Base-by-base conservation (phyloP, 2,113 vertebrate genomes). In the Chaenogobius annularis region DNA sequence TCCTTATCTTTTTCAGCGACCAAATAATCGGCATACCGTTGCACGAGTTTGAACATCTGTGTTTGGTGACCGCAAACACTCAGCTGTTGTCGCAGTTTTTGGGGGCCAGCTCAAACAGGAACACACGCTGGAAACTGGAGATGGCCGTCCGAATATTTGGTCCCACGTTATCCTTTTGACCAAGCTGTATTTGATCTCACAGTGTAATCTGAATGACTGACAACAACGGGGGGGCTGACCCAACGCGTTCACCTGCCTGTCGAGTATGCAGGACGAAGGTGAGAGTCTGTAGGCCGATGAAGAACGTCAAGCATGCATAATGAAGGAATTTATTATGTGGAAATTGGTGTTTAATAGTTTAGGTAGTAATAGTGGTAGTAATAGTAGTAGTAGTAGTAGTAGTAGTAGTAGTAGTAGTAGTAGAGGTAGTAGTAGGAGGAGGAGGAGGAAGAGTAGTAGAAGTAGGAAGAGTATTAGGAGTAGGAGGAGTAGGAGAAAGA, bases 11-110 rank as follows among this genome's bases (percentile, higher is more conserved):
- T 72, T 73, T 79, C 68, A 40, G 69, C 37, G 68, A 85, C 83
- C 81, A 82, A 79, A 78, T 78, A 63, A 81, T 79, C 79, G 76
- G 74, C 69, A 86, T 86, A 87, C 90, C 88, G 86, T 84, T 82
- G 85, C 81, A 79, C 66, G 78, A 69, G 87, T 93, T 92, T 92
- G 88, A 90, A 92, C 92, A 93, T 92, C 91, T 93, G 92, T 89
- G 84, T 92, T 91, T 92, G 89, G 75, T 75, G 71, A 85, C 73
- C 61, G 88, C 85, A 85, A 85, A 83, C 68, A 82, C 70, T 68
- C 61, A 81, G 83, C 84, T 89, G 86, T 87, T 84, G 84, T 76
- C 85, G 84, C 84, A 87, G 88, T 85, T 85, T 85, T 72, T 69
- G 48, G 61, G 55, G 68, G 77, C 81, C 78, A 87, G 75, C 8